Evolutionary conservation across 2,888 invertebrate species (phyloP), one percentile per base, ranked within the genome.

Genomic region (Octodonta nipae): DNA sequence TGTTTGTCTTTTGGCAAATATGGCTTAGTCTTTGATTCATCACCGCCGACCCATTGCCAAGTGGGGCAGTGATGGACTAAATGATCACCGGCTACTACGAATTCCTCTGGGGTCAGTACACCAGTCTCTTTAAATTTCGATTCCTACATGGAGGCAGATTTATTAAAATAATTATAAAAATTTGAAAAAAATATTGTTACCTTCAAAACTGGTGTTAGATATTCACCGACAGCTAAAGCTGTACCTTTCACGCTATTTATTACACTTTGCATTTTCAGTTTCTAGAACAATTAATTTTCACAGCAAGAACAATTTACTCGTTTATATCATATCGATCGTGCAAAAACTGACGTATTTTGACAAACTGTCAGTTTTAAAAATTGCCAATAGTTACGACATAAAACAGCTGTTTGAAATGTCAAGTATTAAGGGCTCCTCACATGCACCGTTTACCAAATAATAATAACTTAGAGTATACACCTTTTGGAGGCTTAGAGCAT

Each of bases 61-160:
- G 98, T 96, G 1, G 98, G 96, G 56, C 96, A 99, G 57, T 96
- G 95, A 63, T 98, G 95, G 0, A 96, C 95, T 34, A 99, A 65
- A 63, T 98, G 96, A 56, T 98, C 96, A 2, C 98, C 98, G 12
- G 98, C 96, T 3, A 85, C 89, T 3, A 98, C 88, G 71, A 96
- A 99, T 67, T 96, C 98, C 60, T 95, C 95, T 1, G 96, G 96
- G n/a, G 95, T 98, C 15, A 98, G 60, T 2, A 96, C 93, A 16
- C 96, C 96, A 8, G 93, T 96, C 63, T 96, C 95, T 47, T 84
- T 79, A 61, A 95, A 96, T 63, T 91, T 93, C 4, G 93, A 93
- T 63, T 92, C 91, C 92, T 93, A 49, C 14, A 40, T 37, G 31
- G 26, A 8, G 14, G 30, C 17, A 33, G 15, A 20, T 11, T 16